Base-by-base conservation (phyloP, 2,113 vertebrate species). In the Paratilapia polleni region DNA sequence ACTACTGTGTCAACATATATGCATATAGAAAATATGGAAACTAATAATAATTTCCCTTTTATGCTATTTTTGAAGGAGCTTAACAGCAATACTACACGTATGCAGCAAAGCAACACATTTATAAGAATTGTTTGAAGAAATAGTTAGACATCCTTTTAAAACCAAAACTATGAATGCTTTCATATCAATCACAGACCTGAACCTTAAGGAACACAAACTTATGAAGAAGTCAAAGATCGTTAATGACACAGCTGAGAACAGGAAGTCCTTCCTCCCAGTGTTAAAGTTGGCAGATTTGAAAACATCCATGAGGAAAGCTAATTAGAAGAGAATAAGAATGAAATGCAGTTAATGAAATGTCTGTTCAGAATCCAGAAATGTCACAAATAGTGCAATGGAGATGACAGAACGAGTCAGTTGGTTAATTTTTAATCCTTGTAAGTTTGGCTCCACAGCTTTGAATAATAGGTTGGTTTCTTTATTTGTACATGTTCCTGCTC, bases 121-220 rank as follows among this genome's bases (percentile, higher is more conserved):
- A 47, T 47, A 47, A 70, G 64, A 47, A 47, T 1, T 7, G 6
- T 66, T 66, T 66, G 36, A 66, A 66, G 36, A 41, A 66, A 66
- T n/a, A 43, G 4, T 26, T 19, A 13, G 41, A 43, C 14, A 6
- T 47, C 14, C 43, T 14, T 15, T 15, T 47, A 13, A 47, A 47
- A 47, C 11, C 41, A 43, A 11, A 68, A 68, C 41, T 19, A 47
- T 26, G 38, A 68, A 2, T 26, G 38, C 22, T 26, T 15, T 68
- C 0, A 12, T 64, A 64, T 64, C 8, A 68, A 38, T 0, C 0
- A 68, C 41, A 1, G 0, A 70, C 12, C 64, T 28, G 64, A 70
- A 1, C 47, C 26, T 7, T 12, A 47, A 68, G 14, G 47, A 22
- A 47, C 8, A 47, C 12, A 14, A 14, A 43, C 41, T 1, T 13